These are phyloP conservation scores for Drosophila cognata DNA, from an alignment of 2,888 invertebrate species.

Conservation along the genomic window DNA sequence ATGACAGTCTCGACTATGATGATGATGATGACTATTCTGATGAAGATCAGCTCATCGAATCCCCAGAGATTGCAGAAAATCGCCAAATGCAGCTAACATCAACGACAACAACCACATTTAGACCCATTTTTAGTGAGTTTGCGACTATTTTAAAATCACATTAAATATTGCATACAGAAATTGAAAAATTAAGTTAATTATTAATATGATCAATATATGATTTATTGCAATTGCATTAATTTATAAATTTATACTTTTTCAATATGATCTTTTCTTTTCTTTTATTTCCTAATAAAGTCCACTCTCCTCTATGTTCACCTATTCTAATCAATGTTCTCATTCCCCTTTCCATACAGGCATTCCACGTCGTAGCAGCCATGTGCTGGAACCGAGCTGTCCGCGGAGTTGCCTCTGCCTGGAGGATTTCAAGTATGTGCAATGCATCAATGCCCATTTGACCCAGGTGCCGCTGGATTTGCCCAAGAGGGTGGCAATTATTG, in stretches of 20 bases:
- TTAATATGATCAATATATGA: not conserved
- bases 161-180: not conserved
- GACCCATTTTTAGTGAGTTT: conserved; percentile 71
- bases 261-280: not conserved
- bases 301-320: not conserved
- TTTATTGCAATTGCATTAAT: not conserved
- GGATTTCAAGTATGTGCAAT: conserved; percentile 84
- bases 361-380: conserved; percentile 81
- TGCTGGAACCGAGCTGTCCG: conserved; percentile 82
- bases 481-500: conserved; percentile 77
- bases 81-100: conserved; percentile 49
- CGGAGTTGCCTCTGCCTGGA: conserved; percentile 81
- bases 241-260: not conserved
- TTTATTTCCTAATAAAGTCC: not conserved
- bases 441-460: conserved; percentile 86
- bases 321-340: not conserved
- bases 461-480: conserved; percentile 86
- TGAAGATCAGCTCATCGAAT: conserved; percentile 36
- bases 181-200: not conserved
- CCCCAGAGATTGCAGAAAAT: conserved; percentile 63
- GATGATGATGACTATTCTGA: conserved; percentile 72
- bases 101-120: conserved; percentile 71
- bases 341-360: conserved; percentile 54
- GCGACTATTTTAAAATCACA: not conserved
- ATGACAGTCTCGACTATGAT: conserved; percentile 53